Conservation (phyloP, 2,797 vertebrate species). For the Chelon auratus region DNA sequence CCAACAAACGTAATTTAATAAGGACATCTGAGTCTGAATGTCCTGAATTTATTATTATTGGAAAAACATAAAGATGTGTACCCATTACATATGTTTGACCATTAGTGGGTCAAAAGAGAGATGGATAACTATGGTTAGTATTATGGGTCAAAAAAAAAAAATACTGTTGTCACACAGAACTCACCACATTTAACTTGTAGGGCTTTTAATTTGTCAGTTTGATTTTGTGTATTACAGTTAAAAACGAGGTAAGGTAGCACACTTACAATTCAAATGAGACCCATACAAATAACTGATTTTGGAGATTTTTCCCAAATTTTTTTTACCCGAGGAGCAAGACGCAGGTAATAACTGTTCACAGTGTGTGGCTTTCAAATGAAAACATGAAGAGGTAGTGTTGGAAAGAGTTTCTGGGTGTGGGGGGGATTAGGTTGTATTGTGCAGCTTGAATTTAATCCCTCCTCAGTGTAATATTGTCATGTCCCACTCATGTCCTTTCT, state of each 20-base stretch:
- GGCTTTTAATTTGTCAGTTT: constrained; percentile 33
- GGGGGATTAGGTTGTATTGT: constrained; percentile 22
- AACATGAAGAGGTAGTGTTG: no score
- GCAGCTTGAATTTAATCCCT: constrained; percentile 37
- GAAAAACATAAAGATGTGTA: no score
- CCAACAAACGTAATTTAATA: no score
- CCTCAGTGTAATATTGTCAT: constrained; percentile 38
- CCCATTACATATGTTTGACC: no score
- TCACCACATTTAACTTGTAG: not conserved
- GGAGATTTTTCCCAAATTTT: no score
- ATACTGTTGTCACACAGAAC: not conserved
- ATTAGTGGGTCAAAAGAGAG: not conserved
- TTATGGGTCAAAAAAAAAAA: no score
- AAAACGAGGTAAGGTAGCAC: constrained; percentile 35
- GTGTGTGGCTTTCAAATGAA: not conserved
- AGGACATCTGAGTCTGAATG: no score
- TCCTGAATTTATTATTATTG: no score
- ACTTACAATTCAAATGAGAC: constrained; percentile 17
- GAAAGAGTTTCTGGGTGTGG: not conserved
- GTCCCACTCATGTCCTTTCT: not conserved
- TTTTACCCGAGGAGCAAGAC: no score
- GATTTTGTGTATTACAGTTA: constrained; percentile 36
- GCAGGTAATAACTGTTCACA: no score
- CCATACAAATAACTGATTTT: no score
- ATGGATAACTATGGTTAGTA: not conserved